A percentile compares a stretch with the other conserved stretches of the same genome.
Evolutionary conservation across 1,140 invertebrate species (phyloP).

Genomic region (Holotrichia oblita): DNA sequence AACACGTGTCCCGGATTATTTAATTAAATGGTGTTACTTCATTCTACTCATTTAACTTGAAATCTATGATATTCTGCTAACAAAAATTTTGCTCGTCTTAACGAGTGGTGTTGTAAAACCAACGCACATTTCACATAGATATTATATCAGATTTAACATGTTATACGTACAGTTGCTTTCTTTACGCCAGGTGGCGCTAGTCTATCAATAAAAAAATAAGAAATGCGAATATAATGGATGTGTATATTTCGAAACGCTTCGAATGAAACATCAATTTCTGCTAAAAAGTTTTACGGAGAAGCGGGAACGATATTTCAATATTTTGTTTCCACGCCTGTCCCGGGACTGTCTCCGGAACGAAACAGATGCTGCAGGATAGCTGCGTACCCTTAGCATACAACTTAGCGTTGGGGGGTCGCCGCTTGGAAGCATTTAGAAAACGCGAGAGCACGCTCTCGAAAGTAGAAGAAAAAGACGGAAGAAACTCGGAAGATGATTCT

Average conservation of each 20-base stretch:
- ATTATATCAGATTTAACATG: too few relatives aligned
- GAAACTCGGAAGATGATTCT: not conserved
- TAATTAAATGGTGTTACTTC: too few relatives aligned
- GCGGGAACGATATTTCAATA: not conserved
- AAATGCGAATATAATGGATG: constrained; percentile 13
- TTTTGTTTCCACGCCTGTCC: not conserved
- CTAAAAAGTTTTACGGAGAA: not conserved
- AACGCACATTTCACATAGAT: too few relatives aligned
- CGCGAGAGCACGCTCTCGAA: not conserved
- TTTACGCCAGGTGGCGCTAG: not conserved
- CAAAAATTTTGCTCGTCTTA: too few relatives aligned
- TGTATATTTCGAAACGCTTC: not conserved
- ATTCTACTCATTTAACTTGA: too few relatives aligned
- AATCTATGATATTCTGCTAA: too few relatives aligned
- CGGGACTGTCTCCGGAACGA: constrained; percentile 4
- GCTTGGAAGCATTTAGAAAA: not conserved
- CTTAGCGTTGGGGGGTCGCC: not conserved
- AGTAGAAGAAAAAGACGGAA: not conserved
- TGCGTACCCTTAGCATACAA: not conserved
- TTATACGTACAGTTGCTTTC: not conserved
- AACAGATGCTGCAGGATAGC: not conserved
- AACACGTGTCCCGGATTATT: too few relatives aligned
- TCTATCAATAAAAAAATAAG: not conserved
- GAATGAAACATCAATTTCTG: constrained; percentile 18
- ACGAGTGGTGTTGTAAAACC: too few relatives aligned